Percentiles rank a stretch among this genome's conserved stretches.
Evolutionary conservation across 2,797 vertebrate genomes (phyloP).

Genomic region (Schizopygopsis pylzovi): DNA sequence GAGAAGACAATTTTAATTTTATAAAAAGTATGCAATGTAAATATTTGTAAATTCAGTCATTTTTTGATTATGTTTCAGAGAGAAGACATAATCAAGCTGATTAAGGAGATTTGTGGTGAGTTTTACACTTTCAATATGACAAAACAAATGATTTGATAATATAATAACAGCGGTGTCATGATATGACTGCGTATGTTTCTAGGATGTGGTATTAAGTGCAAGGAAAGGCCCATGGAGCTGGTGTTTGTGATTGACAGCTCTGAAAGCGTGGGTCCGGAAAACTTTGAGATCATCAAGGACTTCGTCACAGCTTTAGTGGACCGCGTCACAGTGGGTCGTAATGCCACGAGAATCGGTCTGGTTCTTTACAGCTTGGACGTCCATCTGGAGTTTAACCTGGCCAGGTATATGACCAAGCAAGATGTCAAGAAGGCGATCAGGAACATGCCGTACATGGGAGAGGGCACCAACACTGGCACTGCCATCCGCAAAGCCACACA

Average conservation of each 20-base stretch:
- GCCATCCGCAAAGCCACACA: constrained; percentile 90
- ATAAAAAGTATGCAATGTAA: not conserved
- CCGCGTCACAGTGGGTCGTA: constrained; percentile 87
- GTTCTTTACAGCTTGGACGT: constrained; percentile 91
- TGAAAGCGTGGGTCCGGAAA: constrained; percentile 92
- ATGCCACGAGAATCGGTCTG: constrained; percentile 89
- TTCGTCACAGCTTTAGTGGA: constrained; percentile 91
- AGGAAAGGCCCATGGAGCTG: constrained; percentile 93
- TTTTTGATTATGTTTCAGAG: constrained; percentile 73
- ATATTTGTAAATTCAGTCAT: not conserved
- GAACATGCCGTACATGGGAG: constrained; percentile 90
- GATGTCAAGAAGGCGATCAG: constrained; percentile 88
- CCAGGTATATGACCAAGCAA: constrained; percentile 80
- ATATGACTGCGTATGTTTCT: constrained; percentile 41
- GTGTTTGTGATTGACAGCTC: constrained; percentile 96
- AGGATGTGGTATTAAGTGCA: constrained; percentile 93
- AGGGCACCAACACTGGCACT: constrained; percentile 91
- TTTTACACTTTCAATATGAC: constrained; percentile 41
- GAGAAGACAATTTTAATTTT: constrained; percentile 81
- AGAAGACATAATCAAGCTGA: constrained; percentile 91
- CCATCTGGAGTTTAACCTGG: constrained; percentile 86
- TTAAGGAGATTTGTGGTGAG: constrained; percentile 93
- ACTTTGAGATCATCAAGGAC: constrained; percentile 93
- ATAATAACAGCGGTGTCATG: not conserved
- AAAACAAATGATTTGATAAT: not conserved